Percentiles rank a stretch among this genome's conserved stretches.
Conservation (phyloP, 2,113 vertebrate genomes). For the Cynocephalus volans region DNA sequence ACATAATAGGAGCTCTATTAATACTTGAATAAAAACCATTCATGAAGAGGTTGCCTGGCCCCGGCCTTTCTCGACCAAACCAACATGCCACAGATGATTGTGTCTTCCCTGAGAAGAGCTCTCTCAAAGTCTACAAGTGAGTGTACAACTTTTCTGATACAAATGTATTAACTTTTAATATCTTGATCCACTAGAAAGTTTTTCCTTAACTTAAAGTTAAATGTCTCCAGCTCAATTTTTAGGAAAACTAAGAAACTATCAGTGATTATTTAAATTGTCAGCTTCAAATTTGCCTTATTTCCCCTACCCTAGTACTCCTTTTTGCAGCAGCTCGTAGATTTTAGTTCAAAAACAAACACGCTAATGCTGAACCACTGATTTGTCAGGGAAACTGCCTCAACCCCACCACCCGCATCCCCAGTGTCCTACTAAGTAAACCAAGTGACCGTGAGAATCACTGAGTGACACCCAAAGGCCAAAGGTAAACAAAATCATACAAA, state of each 20-base stretch:
- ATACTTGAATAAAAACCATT: not conserved
- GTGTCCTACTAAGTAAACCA: not conserved
- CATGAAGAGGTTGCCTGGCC: not conserved
- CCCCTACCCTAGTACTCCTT: not conserved
- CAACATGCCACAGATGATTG: not conserved
- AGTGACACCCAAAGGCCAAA: not conserved
- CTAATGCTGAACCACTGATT: not conserved
- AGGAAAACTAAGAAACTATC: not conserved
- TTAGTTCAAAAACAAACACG: not conserved
- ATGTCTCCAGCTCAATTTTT: not conserved
- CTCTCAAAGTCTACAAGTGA: not conserved
- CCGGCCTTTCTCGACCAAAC: not conserved
- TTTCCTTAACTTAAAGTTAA: not conserved
- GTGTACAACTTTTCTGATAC: not conserved
- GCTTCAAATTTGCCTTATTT: not conserved
- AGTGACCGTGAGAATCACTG: not conserved
- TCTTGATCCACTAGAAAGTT: not conserved
- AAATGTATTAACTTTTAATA: not conserved
- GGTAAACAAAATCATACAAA: not conserved
- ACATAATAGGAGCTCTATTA: not conserved
- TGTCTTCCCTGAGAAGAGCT: not conserved
- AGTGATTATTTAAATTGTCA: not conserved
- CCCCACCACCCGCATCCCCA: not conserved
- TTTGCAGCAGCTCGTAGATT: not conserved
- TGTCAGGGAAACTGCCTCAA: not conserved